Base-by-base conservation (phyloP, 2,888 invertebrate species). In the Bembecia ichneumoniformis region DNA sequence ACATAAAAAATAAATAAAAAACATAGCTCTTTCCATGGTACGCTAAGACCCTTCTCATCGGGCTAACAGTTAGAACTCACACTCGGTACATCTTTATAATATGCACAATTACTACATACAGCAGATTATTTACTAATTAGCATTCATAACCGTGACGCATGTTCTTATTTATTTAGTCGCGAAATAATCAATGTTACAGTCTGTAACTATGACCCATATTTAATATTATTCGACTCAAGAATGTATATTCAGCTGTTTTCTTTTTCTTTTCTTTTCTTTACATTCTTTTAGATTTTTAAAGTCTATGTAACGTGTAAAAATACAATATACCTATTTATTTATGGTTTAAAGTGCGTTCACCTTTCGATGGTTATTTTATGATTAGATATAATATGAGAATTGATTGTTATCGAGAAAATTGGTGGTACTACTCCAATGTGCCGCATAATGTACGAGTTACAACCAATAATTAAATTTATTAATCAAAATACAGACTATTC, bases 181-280 rank as follows among this genome's bases (percentile, higher is more conserved):
- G 16, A 15, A 14, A 16, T 45, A 49, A 49, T 47, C 52, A 49
- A 47, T 47, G 46, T 28, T 20, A 28, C 28, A 40, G 47, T 51
- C 40, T 40, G 40, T 14, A 53, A 16, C 46, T 28, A 46, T 61
- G 66, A 48, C 62, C 66, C 57, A 67, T 58, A 64, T 65, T 52
- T 52, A 50, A 46, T 64, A 65, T 59, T 55, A 49, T 58, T 44
- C 47, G 68, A 67, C 68, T 69, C 65, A 58, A 50, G 56, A 58
- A 59, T 66, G 63, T 56, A 53, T 61, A 62, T 58, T 52, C 68
- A 68, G 62, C 55, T 68, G 65, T 48, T 50, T 16, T 49, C 46
- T 50, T 15, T 50, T 15, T 14, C 7, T 44, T 15, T 44, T 15
- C 13, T 15, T 44, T 15, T 44, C 14, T 7, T 15, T 44, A 40